Evolutionary conservation across 92 coral and sea anemone species (phyloP).

Genomic region (Epizoanthus fatuus): DNA sequence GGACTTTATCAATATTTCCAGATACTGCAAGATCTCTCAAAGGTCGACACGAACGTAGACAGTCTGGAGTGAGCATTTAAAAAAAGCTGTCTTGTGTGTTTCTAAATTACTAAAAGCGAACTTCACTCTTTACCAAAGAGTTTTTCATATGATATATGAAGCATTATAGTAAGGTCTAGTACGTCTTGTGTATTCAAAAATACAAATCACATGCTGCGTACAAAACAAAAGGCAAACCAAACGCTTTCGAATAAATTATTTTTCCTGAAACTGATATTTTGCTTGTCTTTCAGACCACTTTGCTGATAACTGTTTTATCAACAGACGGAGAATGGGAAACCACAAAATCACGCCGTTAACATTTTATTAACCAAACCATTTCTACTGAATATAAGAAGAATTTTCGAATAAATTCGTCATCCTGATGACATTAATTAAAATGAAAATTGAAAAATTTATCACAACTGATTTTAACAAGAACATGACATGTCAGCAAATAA

Average conservation of each 20-base stretch:
- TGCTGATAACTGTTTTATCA: neutral
- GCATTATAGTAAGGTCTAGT: neutral
- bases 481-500: slow-evolving; percentile 2
- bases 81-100: no score
- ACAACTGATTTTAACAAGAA: neutral
- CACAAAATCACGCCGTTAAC: neutral
- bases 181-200: neutral
- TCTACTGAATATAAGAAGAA: neutral
- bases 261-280: neutral
- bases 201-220: neutral
- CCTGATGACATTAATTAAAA: neutral
- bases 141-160: neutral
- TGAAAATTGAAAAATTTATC: slow-evolving; percentile 1
- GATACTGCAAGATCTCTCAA: neutral
- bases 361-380: neutral
- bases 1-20: neutral
- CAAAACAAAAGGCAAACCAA: neutral
- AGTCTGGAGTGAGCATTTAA: no score
- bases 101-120: neutral
- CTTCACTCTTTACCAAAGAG: neutral
- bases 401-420: neutral
- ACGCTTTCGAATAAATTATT: neutral
- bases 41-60: no score
- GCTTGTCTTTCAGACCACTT: neutral
- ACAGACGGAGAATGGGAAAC: neutral